Conservation (phyloP, 2,113 vertebrate genomes). For the Ictidomys tridecemlineatus region DNA sequence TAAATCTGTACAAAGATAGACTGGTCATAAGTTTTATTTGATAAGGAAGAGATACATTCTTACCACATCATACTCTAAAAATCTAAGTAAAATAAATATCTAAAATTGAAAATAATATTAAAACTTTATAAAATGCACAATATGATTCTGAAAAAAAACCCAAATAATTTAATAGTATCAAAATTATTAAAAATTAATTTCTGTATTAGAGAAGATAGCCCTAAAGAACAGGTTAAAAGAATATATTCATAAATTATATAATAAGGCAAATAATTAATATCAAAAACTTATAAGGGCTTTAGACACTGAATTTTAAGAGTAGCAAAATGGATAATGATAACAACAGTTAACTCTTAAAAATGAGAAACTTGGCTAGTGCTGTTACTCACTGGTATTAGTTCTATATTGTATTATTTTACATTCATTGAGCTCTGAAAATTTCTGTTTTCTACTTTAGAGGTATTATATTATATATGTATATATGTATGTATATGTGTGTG, state of each 20-base stretch:
- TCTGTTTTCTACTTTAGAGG: no score
- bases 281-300: neutral
- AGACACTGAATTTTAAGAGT: neutral
- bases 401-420: no score
- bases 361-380: neutral
- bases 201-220: neutral
- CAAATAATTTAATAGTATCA: neutral
- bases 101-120: neutral
- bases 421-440: no score
- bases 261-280: neutral
- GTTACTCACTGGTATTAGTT: no score
- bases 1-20: neutral
- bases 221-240: neutral
- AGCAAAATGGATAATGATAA: neutral
- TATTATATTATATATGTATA: no score
- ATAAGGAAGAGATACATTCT: neutral
- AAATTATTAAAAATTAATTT: neutral
- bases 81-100: neutral
- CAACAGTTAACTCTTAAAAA: neutral
- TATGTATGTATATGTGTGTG: no score
- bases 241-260: neutral
- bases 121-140: neutral
- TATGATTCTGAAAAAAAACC: neutral
- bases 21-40: no score
- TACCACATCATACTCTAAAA: no score